Conservation (phyloP, 2,888 invertebrate species). For the Mellilla xanthometata region DNA sequence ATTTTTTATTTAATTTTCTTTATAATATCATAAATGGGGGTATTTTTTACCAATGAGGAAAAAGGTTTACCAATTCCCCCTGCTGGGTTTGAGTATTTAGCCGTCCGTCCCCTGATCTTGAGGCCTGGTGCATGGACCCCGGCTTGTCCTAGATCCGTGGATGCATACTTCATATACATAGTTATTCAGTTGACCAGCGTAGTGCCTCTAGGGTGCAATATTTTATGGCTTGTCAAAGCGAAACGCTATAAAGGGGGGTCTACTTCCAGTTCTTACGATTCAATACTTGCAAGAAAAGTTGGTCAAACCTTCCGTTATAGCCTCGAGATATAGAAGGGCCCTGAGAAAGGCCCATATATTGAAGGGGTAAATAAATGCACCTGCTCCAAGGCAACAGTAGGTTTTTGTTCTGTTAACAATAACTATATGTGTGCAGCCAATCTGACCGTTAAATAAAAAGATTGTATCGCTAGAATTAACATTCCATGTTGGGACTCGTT, state of each 20-base stretch:
- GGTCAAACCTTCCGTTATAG: constrained; percentile 12
- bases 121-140: too few relatives aligned
- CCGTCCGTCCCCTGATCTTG: too few relatives aligned
- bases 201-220: neutral
- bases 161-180: too few relatives aligned
- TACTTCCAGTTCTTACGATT: neutral
- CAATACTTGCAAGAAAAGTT: neutral
- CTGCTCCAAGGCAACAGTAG: neutral
- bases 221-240: constrained; percentile 3
- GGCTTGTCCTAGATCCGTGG: too few relatives aligned
- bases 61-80: too few relatives aligned
- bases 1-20: too few relatives aligned
- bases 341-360: neutral
- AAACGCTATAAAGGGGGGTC: neutral
- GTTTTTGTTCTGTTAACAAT: too few relatives aligned
- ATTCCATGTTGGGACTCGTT: neutral
- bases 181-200: too few relatives aligned
- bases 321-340: neutral
- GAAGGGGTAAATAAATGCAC: constrained; percentile 1
- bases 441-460: neutral
- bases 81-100: too few relatives aligned
- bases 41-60: too few relatives aligned
- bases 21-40: too few relatives aligned
- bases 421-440: neutral
- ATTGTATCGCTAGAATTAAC: constrained; percentile 2